Base-by-base conservation (phyloP, 2,113 vertebrate genomes). In the Lepisosteus osseus region DNA sequence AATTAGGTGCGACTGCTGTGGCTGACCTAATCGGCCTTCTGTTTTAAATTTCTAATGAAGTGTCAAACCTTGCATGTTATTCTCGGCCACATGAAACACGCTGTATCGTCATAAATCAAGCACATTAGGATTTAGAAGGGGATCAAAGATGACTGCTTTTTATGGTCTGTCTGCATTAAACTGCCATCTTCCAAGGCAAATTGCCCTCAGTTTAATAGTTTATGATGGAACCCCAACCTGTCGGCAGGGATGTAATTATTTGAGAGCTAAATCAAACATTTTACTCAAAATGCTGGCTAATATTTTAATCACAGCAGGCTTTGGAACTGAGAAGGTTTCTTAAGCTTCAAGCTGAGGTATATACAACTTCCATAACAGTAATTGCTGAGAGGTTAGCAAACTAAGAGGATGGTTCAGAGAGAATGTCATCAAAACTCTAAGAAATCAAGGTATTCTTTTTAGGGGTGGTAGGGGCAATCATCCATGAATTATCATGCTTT, bases 71-170 rank as follows among this genome's bases (percentile, higher is more conserved):
- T 41, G 47, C 14, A 54, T 15, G 11, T 43, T 63, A 59, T 68
- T 65, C 44, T 57, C 40, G 6, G 57, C 45, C 67, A 57, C 29
- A 74, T 74, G 67, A 74, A 69, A 63, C 72, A 44, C 3, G 41
- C 17, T 14, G 7, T 74, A 69, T 74, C 72, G 3, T 45, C 7
- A 45, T 61, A 51, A 69, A 74, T 67, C 68, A 70, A 70, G 65
- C 64, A 66, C 57, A 74, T 74, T 72, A 72, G 76, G 72, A 72
- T 69, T 74, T 72, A 74, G 76, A 68, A 57, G 13, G 61, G 72
- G 69, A 74, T 74, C 72, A 78, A 78, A 78, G 76, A 55, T 47
- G 29, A 57, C 42, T 47, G 67, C 29, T 68, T 72, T 62, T 47
- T 45, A 40, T 45, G 70, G 72, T 63, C 72, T 62, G 62, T 45